A percentile compares a stretch with the other conserved stretches of the same genome.
phyloP scores from a whole-genome alignment of 2,888 invertebrate genomes.

The Adelognathus sp. region DNA sequence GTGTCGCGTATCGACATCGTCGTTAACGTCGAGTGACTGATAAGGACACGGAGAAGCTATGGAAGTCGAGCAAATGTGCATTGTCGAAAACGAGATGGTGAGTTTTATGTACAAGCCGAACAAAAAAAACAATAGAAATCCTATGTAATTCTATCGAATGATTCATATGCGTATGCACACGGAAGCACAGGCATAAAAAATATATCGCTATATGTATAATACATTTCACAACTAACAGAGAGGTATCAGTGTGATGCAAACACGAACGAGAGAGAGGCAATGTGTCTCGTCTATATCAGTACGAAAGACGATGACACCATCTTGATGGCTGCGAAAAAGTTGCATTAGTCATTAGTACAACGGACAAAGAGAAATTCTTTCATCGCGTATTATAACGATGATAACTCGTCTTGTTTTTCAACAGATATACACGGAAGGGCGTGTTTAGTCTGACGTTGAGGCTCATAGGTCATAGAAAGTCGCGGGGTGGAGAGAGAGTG shows the following conservation, averaged over 20 bases:
- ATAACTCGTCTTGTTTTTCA: not conserved
- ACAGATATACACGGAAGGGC: conserved; percentile 68
- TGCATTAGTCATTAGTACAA: not conserved
- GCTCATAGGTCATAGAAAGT: conserved; percentile 45
- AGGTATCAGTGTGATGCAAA: conserved; percentile 44
- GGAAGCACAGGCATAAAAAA: conserved; percentile 21
- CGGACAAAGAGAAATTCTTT: not conserved
- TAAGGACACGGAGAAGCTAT: conserved; percentile 56
- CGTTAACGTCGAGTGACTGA: conserved; percentile 1
- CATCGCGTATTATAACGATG: not conserved
- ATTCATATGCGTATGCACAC: not conserved
- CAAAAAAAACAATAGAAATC: conserved; percentile 3
- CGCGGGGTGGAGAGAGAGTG: conserved; percentile 27
- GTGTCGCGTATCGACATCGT: conserved; percentile 9
- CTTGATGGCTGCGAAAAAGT: conserved; percentile 28
- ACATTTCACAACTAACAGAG: not conserved
- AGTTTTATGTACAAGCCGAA: conserved; percentile 65
- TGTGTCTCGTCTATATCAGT: not conserved
- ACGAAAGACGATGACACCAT: conserved; percentile 55
- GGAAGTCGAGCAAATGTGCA: conserved; percentile 76
- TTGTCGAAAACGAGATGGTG: conserved; percentile 77
- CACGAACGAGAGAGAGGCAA: conserved; percentile 25
- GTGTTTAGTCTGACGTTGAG: conserved; percentile 68
- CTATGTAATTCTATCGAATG: not conserved
- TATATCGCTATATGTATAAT: not conserved